Base-by-base conservation (phyloP, 2,113 vertebrate genomes). In the Notechis scutatus region DNA sequence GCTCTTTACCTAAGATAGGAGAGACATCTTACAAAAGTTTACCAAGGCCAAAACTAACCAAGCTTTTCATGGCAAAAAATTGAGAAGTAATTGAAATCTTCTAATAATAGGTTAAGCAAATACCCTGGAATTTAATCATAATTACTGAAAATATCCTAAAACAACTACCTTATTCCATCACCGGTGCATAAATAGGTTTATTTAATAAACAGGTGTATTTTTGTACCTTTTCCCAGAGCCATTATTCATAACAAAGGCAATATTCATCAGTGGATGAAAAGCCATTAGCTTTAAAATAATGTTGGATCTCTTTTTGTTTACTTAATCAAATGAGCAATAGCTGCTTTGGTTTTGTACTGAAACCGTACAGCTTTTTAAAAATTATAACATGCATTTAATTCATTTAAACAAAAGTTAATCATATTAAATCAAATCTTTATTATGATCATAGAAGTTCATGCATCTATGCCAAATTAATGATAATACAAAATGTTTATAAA, bases 71-170 rank as follows among this genome's bases (percentile, higher is more conserved):
- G 34, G 3, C 1, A 95, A 3, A 52, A 81, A 96, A 92, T 3
- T 74, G 54, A 74, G 57, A 88, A 81, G 74, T 91, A 29, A 81
- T 88, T 94, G 90, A 18, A 47, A 64, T 94, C 59, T 89, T 92
- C 95, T 81, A 18, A 81, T 54, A 87, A 45, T 39, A 94, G 21
- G 29, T 26, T 52, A 89, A 92, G 54, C 2, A 87, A 93, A 29
- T 95, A 29, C 52, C 18, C 45, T 91, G 85, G 24, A 95, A 94
- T 91, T 91, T 89, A 96, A 94, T 95, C 10, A 93, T 1, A 88
- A 91, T 64, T 94, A 96, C 3, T 24, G 23, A 47, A 39, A 2
- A 2, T 34, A 47, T 92, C 34, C 91, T 34, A 85, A 81, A 81
- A 21, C 29, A 86, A 61, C 47, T 50, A 61, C 55, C 18, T 85